phyloP scores from a whole-genome alignment of 2,113 vertebrate species.

The Fregata magnificens region DNA sequence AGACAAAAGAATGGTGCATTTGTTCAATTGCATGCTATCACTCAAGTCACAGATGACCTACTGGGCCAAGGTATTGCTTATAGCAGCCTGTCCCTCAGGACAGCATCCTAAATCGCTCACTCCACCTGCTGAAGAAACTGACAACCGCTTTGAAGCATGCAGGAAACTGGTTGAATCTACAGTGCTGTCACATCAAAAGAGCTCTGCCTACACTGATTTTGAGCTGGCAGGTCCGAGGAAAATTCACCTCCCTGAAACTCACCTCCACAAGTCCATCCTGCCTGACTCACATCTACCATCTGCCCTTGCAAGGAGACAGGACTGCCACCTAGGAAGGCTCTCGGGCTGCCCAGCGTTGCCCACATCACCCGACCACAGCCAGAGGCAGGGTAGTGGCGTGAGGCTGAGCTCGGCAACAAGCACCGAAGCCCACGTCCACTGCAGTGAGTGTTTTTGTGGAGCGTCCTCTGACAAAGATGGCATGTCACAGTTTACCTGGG shows the following conservation, averaged over 20 bases:
- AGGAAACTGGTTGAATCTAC: not conserved
- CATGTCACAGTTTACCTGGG: accelerated
- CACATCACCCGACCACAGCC: accelerated
- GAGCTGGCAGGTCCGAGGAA: not conserved
- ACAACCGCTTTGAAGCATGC: not conserved
- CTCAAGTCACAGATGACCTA: not conserved
- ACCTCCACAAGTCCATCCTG: not conserved
- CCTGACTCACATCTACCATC: not conserved
- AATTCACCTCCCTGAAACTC: not conserved
- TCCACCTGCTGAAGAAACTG: not conserved
- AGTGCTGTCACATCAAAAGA: slow-evolving; percentile 3
- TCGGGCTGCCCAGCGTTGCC: accelerated
- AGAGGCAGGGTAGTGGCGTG: too few species aligned
- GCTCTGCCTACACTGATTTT: not conserved
- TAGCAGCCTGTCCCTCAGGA: not conserved
- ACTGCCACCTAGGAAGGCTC: not conserved
- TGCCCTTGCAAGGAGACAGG: not conserved
- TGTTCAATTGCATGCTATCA: not conserved
- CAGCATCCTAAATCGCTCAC: not conserved
- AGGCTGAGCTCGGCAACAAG: not conserved
- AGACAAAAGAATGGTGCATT: not conserved
- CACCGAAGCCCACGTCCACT: not conserved
- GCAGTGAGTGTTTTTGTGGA: not conserved
- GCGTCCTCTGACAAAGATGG: not conserved
- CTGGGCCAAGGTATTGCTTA: not conserved